Base-by-base conservation (phyloP, 64 coral and sea anemone species). In the Montipora foliosa region DNA sequence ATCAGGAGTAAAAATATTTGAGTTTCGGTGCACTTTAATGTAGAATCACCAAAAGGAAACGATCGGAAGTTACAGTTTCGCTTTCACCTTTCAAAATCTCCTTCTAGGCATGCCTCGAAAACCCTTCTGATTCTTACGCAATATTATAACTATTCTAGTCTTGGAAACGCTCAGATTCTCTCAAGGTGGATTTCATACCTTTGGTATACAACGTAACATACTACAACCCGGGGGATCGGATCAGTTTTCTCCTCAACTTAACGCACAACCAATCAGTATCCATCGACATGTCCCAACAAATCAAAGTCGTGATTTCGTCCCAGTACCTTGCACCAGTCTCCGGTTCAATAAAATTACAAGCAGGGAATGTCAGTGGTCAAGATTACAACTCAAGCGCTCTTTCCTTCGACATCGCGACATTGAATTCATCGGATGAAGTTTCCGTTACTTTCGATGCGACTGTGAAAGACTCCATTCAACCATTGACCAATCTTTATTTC, bases 401-500 rank as follows among this genome's bases (percentile, higher is more conserved):
- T 16, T 49, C 72, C n/a, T 95, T 95, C 55, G 50, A 60, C 4
- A 90, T 92, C n/a, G 0, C 19, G 17, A 7, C 14, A 4, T 37
- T 98, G 6, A 1, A 7, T 25, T 15, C 37, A 48, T 45, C 46
- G 51, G 45, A 89, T 24, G 0, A 0, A 1, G 24, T 92, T 48
- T 87, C 58, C 12, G 79, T 89, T 1, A 67, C 59, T 70, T 98
- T 98, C 49, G 58, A 71, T 2, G 93, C 71, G 19, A 79, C 22
- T 1, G 96, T 98, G 5, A 89, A 44, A 52, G 44, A 17, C 50
- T 84, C 78, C 1, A 98, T 98, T n/a, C 79, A 91, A 9, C 96
- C 96, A 21, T 71, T 98, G 89, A 84, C 93, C 4, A 98, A 95
- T 77, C 83, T 97, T 5, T 97, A 92, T 62, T 91, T 97, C 47